Conservation (phyloP, 2,888 invertebrate species). For the Auanema freiburgensis region DNA sequence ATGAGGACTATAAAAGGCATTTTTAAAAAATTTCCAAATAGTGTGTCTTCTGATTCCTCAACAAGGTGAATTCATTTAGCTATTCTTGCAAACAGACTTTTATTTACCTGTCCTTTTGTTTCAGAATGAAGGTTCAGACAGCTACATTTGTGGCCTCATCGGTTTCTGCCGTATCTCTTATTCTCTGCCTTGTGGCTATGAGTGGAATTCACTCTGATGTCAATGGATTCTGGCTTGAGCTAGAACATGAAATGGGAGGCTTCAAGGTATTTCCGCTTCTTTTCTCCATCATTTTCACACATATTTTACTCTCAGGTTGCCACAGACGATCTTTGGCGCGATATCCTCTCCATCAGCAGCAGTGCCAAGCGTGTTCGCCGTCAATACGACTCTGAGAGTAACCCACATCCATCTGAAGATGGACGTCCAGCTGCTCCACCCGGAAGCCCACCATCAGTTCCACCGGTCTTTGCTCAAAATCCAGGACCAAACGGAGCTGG, state of each 20-base stretch:
- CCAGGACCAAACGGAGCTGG: slow-evolving; percentile 40
- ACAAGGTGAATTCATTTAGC: too few species aligned
- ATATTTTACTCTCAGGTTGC: slow-evolving; percentile 30
- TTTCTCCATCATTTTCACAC: background rate
- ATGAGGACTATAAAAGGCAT: too few species aligned
- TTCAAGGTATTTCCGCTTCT: slow-evolving; percentile 42
- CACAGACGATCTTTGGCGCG: slow-evolving; percentile 61
- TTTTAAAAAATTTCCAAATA: too few species aligned
- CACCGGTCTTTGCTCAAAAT: slow-evolving; percentile 47
- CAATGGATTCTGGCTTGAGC: slow-evolving; percentile 51
- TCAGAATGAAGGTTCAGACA: slow-evolving; percentile 58
- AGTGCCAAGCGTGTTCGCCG: slow-evolving; percentile 38
- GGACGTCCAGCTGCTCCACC: slow-evolving; percentile 46
- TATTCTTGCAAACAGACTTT: too few species aligned
- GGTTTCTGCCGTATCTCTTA: slow-evolving; percentile 55
- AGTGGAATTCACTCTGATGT: slow-evolving; percentile 60
- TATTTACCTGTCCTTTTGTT: background rate
- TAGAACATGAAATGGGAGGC: slow-evolving; percentile 57
- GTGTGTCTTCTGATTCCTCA: too few species aligned
- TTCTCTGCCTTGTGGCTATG: slow-evolving; percentile 56
- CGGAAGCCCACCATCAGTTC: slow-evolving; percentile 48
- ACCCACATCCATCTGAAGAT: slow-evolving; percentile 33
- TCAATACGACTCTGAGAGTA: slow-evolving; percentile 28
- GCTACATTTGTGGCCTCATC: slow-evolving; percentile 60
- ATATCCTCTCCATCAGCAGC: slow-evolving; percentile 52